A percentile compares a stretch with the other conserved stretches of the same genome.
Evolutionary conservation across 2,797 vertebrate species (phyloP).

Genomic region (Petrocephalus schoutedeni): DNA sequence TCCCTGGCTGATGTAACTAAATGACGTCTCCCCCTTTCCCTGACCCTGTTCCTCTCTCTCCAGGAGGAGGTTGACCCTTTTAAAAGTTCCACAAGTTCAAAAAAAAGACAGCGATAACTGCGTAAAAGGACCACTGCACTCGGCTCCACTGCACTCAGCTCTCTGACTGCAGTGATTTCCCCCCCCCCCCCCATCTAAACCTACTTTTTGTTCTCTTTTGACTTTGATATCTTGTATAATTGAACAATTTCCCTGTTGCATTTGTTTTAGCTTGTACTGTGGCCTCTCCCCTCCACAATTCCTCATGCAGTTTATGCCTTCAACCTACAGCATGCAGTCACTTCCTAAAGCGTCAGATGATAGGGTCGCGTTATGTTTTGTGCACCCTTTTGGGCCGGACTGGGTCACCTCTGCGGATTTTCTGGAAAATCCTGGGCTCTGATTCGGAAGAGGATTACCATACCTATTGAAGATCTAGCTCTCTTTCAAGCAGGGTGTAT

Average conservation of each 20-base stretch:
- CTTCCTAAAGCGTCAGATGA: background rate
- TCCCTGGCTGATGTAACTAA: background rate
- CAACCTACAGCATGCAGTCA: background rate
- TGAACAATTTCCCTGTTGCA: background rate
- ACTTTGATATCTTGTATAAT: constrained; percentile 6
- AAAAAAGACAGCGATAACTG: constrained; percentile 40
- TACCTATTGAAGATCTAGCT: background rate
- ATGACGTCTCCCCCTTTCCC: background rate
- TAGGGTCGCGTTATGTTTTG: background rate
- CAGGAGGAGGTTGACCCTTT: constrained; percentile 65
- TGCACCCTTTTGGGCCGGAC: background rate
- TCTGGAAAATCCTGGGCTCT: background rate
- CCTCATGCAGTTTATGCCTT: background rate
- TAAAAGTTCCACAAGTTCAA: constrained; percentile 45
- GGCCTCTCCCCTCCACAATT: background rate
- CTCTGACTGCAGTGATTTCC: background rate
- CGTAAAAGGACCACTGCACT: background rate
- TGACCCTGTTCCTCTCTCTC: background rate
- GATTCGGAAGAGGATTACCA: background rate
- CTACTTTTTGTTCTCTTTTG: background rate
- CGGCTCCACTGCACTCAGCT: background rate
- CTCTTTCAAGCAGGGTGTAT: background rate
- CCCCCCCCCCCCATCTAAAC: background rate
- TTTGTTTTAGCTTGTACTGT: constrained; percentile 2
- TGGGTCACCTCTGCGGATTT: background rate